phyloP scores from a whole-genome alignment of 1,140 invertebrate species.

The Calosoma granatense region DNA sequence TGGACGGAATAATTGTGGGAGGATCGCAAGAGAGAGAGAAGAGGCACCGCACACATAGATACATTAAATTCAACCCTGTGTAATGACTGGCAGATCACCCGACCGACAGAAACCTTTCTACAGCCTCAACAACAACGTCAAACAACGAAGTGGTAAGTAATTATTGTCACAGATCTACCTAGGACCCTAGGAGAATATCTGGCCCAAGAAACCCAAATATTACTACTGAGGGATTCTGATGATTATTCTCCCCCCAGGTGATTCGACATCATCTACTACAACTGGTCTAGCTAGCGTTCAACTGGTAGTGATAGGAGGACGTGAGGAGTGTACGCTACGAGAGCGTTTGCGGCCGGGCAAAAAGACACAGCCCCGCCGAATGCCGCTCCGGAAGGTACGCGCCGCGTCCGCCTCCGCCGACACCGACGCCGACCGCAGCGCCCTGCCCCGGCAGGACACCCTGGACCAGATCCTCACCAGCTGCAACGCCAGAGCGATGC shows the following conservation, averaged over 20 bases:
- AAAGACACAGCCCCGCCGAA: neutral
- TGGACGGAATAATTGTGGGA: no score
- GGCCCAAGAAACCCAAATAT: no score
- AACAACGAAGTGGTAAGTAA: neutral
- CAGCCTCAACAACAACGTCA: slow-evolving; percentile 6
- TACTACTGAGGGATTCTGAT: no score
- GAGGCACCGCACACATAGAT: no score
- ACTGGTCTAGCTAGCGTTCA: no score
- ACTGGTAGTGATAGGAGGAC: no score
- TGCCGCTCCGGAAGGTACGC: neutral
- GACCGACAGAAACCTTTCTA: neutral
- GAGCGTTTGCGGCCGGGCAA: neutral
- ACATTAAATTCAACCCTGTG: neutral
- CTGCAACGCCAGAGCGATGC: slow-evolving; percentile 32
- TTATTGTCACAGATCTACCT: no score
- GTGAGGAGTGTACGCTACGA: neutral
- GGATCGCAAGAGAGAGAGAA: no score
- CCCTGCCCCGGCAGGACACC: neutral
- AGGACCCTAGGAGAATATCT: no score
- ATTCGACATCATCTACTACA: no score
- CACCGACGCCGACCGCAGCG: neutral
- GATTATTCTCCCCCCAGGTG: no score
- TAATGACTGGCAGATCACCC: slow-evolving; percentile 1
- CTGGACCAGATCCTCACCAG: slow-evolving; percentile 15
- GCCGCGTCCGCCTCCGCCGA: neutral